phyloP scores from a whole-genome alignment of 2,888 invertebrate genomes.

The Rhagium mordax region DNA sequence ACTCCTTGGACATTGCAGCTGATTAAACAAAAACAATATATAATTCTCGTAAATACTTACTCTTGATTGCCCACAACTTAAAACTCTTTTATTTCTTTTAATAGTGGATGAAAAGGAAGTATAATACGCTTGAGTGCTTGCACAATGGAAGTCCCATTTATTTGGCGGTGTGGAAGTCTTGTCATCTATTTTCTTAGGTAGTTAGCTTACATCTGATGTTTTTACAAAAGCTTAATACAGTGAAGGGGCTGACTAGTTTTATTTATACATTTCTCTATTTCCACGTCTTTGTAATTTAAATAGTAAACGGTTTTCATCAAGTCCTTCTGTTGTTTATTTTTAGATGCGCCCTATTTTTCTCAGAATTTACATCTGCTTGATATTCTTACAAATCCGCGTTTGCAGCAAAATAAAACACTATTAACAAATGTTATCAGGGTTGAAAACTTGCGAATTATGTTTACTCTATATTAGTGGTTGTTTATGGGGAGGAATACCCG shows the following conservation, averaged over 20 bases:
- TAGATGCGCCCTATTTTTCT: background rate
- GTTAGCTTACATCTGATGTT: constrained; percentile 21
- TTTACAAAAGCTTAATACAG: constrained; percentile 11
- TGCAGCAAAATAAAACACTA: background rate
- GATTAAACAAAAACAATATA: no score
- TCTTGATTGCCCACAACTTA: no score
- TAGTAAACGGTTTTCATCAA: constrained; percentile 6
- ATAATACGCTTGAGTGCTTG: background rate
- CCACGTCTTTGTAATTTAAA: constrained; percentile 12
- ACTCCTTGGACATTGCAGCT: no score
- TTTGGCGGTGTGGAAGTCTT: background rate
- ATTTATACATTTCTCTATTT: constrained; percentile 7
- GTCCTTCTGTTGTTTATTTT: constrained; percentile 4
- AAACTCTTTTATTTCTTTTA: background rate
- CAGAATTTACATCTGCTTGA: background rate
- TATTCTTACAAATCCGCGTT: background rate
- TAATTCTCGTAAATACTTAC: no score
- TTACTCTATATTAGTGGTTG: background rate
- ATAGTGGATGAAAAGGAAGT: background rate
- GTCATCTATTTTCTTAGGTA: constrained; percentile 3
- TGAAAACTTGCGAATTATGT: background rate
- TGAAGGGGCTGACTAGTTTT: background rate
- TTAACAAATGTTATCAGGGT: no score
- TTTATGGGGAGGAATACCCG: background rate
- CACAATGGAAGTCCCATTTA: constrained; percentile 3